These are phyloP conservation scores for Eptatretus burgeri DNA, from an alignment of 2,113 vertebrate genomes.

Conservation along the genomic window DNA sequence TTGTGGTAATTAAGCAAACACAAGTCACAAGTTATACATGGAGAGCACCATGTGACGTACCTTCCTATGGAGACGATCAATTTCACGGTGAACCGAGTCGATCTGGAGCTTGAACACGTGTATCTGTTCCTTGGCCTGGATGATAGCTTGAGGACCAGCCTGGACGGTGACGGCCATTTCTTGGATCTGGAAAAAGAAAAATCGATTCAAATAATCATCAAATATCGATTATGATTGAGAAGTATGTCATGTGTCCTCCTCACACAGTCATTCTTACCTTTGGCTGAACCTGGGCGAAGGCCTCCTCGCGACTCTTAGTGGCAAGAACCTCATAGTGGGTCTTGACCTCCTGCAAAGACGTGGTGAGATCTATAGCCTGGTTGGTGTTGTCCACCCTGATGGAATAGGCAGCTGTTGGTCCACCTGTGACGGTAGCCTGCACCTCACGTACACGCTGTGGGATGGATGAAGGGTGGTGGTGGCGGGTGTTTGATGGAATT, in stretches of 20 bases:
- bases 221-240: no score
- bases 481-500: no score
- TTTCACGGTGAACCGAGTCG: constrained; percentile 17
- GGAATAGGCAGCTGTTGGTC: constrained; percentile 17
- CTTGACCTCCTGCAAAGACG: constrained; percentile 16
- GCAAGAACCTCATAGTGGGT: constrained; percentile 16
- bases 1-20: no score
- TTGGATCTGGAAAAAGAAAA: constrained; percentile 12
- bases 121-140: constrained; percentile 16
- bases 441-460: constrained; percentile 19
- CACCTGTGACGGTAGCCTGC: constrained; percentile 15
- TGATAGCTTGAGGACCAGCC: constrained; percentile 14
- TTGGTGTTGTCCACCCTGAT: constrained; percentile 18
- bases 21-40: no score
- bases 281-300: constrained; percentile 15
- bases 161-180: constrained; percentile 14
- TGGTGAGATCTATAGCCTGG: constrained; percentile 16
- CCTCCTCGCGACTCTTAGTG: constrained; percentile 17
- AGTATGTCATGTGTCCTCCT: no score
- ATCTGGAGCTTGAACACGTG: constrained; percentile 16
- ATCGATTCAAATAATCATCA: no score
- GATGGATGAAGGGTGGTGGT: background rate
- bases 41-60: background rate
- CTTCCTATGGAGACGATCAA: constrained; percentile 16
- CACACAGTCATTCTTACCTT: constrained; percentile 11